These are phyloP conservation scores for Hozukius guyotensis DNA, from an alignment of 2,797 vertebrate species.

Conservation along the genomic window DNA sequence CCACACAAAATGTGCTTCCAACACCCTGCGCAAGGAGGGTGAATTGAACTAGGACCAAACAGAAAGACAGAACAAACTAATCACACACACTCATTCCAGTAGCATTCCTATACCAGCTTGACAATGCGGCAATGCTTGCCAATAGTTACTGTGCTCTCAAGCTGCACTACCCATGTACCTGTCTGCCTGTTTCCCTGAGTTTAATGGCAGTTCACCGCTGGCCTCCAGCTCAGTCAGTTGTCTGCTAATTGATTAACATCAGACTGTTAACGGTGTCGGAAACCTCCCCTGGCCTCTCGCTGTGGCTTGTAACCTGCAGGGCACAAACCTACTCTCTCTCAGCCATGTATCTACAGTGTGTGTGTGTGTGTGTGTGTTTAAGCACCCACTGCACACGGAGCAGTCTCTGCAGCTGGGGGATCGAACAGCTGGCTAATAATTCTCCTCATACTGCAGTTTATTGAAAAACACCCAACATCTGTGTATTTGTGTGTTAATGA, in stretches of 20 bases:
- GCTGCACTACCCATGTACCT: conserved; percentile 31
- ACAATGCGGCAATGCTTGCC: conserved; percentile 23
- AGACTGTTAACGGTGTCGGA: conserved; percentile 56
- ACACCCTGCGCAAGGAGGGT: background rate
- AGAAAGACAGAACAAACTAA: background rate
- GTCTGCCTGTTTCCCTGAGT: conserved; percentile 36
- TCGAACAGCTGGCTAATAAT: conserved; percentile 75
- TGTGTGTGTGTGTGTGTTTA: conserved; percentile 19
- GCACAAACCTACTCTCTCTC: conserved; percentile 26
- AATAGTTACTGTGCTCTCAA: conserved; percentile 29
- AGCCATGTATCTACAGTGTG: background rate
- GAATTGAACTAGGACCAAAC: background rate
- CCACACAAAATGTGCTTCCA: background rate
- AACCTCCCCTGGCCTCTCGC: conserved; percentile 55
- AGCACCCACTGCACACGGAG: conserved; percentile 26
- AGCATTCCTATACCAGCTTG: background rate
- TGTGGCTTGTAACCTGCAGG: conserved; percentile 52
- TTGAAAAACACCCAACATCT: conserved; percentile 66
- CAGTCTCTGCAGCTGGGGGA: conserved; percentile 54
- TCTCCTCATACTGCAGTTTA: conserved; percentile 53
- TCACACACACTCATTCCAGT: background rate
- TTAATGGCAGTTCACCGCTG: conserved; percentile 50
- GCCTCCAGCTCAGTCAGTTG: conserved; percentile 60
- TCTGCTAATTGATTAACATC: conserved; percentile 77
- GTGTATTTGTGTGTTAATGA: conserved; percentile 61